These are phyloP conservation scores for Biston stratarius DNA, from an alignment of 2,888 invertebrate genomes.

Conservation along the genomic window DNA sequence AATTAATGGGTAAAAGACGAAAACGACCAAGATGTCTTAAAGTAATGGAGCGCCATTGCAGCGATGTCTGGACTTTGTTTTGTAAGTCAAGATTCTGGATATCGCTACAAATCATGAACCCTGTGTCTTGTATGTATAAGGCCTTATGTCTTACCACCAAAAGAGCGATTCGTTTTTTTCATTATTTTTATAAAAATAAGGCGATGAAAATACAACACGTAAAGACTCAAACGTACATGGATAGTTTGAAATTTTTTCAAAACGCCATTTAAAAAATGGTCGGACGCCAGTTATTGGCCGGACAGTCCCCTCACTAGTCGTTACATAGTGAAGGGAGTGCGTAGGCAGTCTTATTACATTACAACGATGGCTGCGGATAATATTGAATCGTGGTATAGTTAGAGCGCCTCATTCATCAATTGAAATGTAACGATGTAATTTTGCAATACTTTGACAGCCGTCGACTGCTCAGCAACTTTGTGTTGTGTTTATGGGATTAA, in stretches of 20 bases:
- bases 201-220: no score
- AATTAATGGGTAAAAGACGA: no score
- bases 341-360: conserved; percentile 42
- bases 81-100: no score
- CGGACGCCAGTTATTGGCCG: conserved; percentile 1
- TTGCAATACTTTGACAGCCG: conserved; percentile 39
- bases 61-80: no score
- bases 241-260: background rate
- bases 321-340: conserved; percentile 45
- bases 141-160: background rate
- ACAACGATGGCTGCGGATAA: conserved; percentile 39
- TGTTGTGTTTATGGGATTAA: conserved; percentile 18
- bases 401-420: conserved; percentile 42
- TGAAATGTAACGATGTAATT: conserved; percentile 36
- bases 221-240: background rate
- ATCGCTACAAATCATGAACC: no score
- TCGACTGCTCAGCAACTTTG: conserved; percentile 27
- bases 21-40: no score
- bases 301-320: conserved; percentile 18
- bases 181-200: no score
- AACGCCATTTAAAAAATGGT: background rate
- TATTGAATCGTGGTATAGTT: conserved; percentile 33
- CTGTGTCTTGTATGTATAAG: no score
- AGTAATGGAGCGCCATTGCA: no score
- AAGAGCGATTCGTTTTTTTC: background rate